Evolutionary conservation across 2,797 vertebrate genomes (phyloP), one percentile per base, ranked within the genome.

Genomic region (Sylvia borin): DNA sequence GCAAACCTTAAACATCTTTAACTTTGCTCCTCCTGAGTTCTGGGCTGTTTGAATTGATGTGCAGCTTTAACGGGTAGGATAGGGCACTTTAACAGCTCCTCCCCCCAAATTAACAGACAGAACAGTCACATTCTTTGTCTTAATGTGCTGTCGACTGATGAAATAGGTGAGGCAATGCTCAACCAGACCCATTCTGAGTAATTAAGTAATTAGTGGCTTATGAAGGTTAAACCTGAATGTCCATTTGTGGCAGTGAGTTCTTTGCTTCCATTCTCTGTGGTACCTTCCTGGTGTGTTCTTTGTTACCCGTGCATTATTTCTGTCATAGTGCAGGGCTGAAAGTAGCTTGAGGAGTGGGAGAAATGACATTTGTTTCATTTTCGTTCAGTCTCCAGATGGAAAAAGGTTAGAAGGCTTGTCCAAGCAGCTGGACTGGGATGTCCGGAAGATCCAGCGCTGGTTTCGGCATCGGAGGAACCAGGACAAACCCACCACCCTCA

Each of bases 401-500:
- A 98, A 97, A 50, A 98, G 98, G 94, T 98, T 99, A 83, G 98
- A 99, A 53, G 99, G 99, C 53, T 97, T 99, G 53, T 99, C 99
- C 47, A 99, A 99, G 96, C 99, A 99, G 97, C 98, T 99, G 95
- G 99, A 99, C 98, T 99, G 99, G 99, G 98, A 99, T 61, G 98
- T 99, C 81, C 98, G 98, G 54, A 99, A 99, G 97, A 98, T 99
- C 97, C 99, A 99, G 96, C 98, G 98, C 92, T 99, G 99, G 99
- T 99, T 99, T 98, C 98, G 99, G 58, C 99, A 98, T 47, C 98
- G 99, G 93, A 98, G 99, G 97, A 99, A 99, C 98, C 99, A 99
- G 97, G 99, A 99, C 96, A 99, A 99, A 97, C 99, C 99, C 94
- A 98, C 98, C 96, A 98, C 97, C 58, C 98, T 99, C 97, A 99